Conservation (phyloP, 2,113 vertebrate species). For the Redunca redunca region DNA sequence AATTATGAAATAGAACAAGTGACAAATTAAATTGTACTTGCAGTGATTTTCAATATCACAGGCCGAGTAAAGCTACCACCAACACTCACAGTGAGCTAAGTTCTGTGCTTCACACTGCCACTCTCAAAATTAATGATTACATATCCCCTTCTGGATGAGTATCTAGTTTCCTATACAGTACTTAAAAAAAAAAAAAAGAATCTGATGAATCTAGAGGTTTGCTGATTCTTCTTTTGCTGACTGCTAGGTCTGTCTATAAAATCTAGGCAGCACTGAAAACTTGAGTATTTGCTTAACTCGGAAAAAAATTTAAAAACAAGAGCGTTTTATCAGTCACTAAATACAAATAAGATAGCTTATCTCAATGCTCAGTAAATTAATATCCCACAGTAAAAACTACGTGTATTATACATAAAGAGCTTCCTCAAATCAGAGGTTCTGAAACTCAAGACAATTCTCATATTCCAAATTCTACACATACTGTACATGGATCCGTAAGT, state of each 20-base stretch:
- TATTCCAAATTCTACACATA: constrained; percentile 43
- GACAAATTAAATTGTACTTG: not conserved
- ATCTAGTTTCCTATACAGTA: not conserved
- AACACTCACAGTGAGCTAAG: not conserved
- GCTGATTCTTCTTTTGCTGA: constrained; percentile 39
- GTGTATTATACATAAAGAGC: rapidly evolving
- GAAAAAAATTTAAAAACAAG: constrained; percentile 4
- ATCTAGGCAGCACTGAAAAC: constrained; percentile 46
- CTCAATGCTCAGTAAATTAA: constrained; percentile 32
- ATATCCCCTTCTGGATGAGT: not conserved
- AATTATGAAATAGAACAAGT: not conserved
- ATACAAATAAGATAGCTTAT: not conserved
- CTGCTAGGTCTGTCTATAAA: constrained; percentile 33
- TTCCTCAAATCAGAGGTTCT: constrained; percentile 21
- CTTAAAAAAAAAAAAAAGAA: not conserved
- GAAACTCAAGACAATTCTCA: constrained; percentile 4
- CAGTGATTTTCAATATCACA: not conserved
- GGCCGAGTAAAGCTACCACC: not conserved
- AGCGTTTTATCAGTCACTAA: not conserved
- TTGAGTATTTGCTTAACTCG: constrained; percentile 36
- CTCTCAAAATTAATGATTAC: not conserved
- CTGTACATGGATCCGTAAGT: not conserved
- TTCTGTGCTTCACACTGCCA: not conserved
- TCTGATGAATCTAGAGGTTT: constrained; percentile 41
- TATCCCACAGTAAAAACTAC: constrained; percentile 14